Conservation (phyloP, 2,797 vertebrate genomes). For the Intellagama lesueurii region DNA sequence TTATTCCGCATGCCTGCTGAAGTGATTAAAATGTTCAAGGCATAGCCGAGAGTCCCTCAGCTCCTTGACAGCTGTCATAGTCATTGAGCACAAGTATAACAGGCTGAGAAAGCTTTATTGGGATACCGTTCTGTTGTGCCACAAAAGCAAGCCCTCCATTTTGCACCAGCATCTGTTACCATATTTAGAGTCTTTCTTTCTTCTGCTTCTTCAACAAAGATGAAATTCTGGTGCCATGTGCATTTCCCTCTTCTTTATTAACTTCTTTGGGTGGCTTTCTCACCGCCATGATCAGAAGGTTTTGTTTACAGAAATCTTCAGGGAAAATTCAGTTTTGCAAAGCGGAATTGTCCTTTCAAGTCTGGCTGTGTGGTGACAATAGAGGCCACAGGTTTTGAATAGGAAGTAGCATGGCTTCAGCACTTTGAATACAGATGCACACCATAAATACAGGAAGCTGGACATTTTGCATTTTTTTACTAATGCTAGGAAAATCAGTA, state of each 20-base stretch:
- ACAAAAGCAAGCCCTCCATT: slow-evolving; percentile 63
- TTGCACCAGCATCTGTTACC: slow-evolving; percentile 77
- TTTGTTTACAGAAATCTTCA: slow-evolving; percentile 72
- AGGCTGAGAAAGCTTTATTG: slow-evolving; percentile 78
- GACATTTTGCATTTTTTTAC: slow-evolving; percentile 62
- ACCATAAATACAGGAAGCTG: slow-evolving; percentile 50
- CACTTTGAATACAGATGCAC: slow-evolving; percentile 68
- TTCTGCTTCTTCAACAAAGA: slow-evolving; percentile 50
- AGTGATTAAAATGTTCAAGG: slow-evolving; percentile 80
- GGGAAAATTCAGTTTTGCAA: slow-evolving; percentile 66
- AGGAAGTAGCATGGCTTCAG: slow-evolving; percentile 60
- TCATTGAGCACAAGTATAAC: slow-evolving; percentile 76
- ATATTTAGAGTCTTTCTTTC: slow-evolving; percentile 62
- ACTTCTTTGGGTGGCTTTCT: slow-evolving; percentile 48
- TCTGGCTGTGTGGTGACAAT: slow-evolving; percentile 62
- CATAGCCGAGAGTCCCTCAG: slow-evolving; percentile 73
- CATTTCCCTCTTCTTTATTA: slow-evolving; percentile 51
- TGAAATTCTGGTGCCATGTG: slow-evolving; percentile 35
- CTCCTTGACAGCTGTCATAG: slow-evolving; percentile 83
- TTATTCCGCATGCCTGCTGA: slow-evolving; percentile 65
- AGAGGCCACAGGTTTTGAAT: slow-evolving; percentile 56
- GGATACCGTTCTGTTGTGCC: slow-evolving; percentile 68
- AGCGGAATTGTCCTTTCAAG: slow-evolving; percentile 68
- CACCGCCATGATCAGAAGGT: slow-evolving; percentile 35
- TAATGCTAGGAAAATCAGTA: slow-evolving; percentile 33